Conservation (phyloP, 2,888 invertebrate genomes). For the Aelia acuminata region DNA sequence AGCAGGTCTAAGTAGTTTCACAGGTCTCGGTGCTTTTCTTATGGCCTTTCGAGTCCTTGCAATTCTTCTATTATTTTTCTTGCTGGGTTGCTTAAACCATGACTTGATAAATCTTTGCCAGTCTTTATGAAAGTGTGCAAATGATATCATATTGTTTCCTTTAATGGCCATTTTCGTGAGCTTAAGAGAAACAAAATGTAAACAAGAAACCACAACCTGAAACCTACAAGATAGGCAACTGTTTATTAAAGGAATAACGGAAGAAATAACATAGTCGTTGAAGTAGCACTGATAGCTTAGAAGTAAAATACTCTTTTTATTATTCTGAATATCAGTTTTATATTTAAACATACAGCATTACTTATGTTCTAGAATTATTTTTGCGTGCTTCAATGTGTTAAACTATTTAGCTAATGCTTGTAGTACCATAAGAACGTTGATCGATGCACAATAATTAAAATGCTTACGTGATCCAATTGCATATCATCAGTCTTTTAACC, state of each 20-base stretch:
- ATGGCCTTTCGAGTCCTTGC: constrained; percentile 94
- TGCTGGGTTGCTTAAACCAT: constrained; percentile 99
- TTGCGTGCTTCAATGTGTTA: too few species aligned
- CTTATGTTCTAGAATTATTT: background rate
- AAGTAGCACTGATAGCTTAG: background rate
- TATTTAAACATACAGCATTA: background rate
- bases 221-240: background rate
- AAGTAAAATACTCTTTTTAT: background rate
- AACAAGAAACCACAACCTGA: background rate
- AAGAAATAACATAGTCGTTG: background rate
- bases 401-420: too few species aligned
- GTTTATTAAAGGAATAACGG: background rate
- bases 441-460: too few species aligned
- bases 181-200: background rate
- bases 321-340: background rate
- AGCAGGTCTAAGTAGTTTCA: constrained; percentile 85
- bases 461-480: too few species aligned
- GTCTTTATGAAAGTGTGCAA: constrained; percentile 99
- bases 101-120: constrained; percentile 98
- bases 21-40: constrained; percentile 92
- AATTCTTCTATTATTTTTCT: constrained; percentile 89
- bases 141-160: constrained; percentile 98
- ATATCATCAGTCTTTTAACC: too few species aligned
- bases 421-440: too few species aligned
- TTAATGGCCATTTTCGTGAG: constrained; percentile 74